phyloP scores from a whole-genome alignment of 2,113 vertebrate genomes.

The Austrofundulus limnaeus region DNA sequence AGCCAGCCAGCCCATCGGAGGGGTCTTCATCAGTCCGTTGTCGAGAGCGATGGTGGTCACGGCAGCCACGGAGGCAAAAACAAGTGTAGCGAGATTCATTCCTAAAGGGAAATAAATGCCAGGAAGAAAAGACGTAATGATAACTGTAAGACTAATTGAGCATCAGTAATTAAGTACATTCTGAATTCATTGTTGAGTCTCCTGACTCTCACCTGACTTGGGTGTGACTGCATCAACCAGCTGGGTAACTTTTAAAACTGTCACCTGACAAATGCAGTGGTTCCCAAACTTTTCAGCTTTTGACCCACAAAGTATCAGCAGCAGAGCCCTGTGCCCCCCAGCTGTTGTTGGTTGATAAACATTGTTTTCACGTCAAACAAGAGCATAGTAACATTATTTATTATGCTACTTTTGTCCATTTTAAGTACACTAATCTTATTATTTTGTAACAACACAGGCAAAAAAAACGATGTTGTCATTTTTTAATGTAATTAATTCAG shows the following conservation, averaged over 20 bases:
- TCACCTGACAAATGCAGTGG: conserved; percentile 16
- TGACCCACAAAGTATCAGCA: no score
- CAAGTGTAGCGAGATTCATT: conserved; percentile 43
- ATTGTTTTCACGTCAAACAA: no score
- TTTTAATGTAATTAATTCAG: no score
- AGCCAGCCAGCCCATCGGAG: conserved; percentile 95
- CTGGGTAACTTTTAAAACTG: conserved; percentile 11
- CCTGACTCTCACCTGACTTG: conserved; percentile 36
- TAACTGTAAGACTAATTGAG: neutral
- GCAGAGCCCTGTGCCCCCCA: no score
- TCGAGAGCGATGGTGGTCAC: conserved; percentile 75
- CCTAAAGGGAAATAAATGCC: conserved; percentile 13
- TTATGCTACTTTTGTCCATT: no score
- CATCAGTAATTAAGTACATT: neutral
- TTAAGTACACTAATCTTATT: no score
- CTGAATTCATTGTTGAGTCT: neutral
- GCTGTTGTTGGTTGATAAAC: no score
- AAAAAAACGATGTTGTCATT: no score
- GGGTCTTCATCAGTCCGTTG: conserved; percentile 87
- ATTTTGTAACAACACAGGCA: no score
- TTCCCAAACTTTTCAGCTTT: no score
- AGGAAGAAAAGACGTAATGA: neutral
- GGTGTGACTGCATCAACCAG: conserved; percentile 26
- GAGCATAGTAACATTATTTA: no score
- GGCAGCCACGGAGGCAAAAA: conserved; percentile 53